Conservation (phyloP, 2,797 vertebrate species). For the Pseudotriccus pelzelni region DNA sequence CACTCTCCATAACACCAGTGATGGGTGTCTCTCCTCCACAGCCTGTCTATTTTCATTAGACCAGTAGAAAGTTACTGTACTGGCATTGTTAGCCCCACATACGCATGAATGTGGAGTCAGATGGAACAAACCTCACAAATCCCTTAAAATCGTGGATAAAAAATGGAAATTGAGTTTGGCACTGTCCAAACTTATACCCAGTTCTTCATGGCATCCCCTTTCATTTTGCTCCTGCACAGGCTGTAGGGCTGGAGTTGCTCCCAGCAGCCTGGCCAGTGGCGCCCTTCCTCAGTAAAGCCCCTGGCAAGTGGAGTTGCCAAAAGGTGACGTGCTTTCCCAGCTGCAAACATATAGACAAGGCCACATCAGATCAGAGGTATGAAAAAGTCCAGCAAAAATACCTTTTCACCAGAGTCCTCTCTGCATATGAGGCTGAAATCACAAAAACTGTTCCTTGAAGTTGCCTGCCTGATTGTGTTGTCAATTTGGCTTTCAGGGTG, state of each 20-base stretch:
- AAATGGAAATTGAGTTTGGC: neutral
- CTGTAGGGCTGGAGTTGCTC: neutral
- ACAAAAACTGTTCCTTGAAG: neutral
- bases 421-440: neutral
- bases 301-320: neutral
- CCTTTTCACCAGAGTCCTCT: accelerated
- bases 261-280: neutral
- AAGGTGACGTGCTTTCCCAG: neutral
- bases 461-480: neutral
- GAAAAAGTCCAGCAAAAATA: neutral
- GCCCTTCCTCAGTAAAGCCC: neutral
- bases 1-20: neutral
- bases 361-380: neutral
- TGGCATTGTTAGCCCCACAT: neutral
- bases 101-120: neutral
- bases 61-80: neutral
- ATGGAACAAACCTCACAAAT: neutral
- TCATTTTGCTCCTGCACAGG: accelerated
- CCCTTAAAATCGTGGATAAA: neutral
- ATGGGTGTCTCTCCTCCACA: neutral
- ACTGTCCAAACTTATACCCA: neutral
- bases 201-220: neutral
- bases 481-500: neutral
- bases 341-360: neutral
- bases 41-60: neutral